Base-by-base conservation (phyloP, 2,113 vertebrate genomes). In the Labeo rohita region DNA sequence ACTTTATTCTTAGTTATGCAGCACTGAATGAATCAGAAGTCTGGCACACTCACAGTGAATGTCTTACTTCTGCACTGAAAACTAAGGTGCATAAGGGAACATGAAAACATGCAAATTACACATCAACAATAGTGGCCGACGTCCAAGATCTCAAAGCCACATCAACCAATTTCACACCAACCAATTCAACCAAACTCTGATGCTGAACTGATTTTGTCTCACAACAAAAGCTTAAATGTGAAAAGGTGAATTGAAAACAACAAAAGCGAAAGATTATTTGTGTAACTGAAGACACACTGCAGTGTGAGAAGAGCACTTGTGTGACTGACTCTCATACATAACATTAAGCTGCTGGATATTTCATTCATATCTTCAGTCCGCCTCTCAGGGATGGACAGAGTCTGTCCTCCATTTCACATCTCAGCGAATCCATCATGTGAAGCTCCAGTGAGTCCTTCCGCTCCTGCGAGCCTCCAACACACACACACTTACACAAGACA, bases 361-460 rank as follows among this genome's bases (percentile, higher is more conserved):
- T 73, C 82, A 87, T 88, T 74, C 86, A 80, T 83, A 87, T 85
- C 79, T 81, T 70, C 75, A 45, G 39, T 43, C 68, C 74, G 72
- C 45, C 77, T 86, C 82, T 81, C 68, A 85, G 85, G 85, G 86
- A 89, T 76, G 87, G 84, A 73, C 85, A 86, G 65, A 88, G 78
- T 54, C 87, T 89, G 90, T 88, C 87, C 89, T 87, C 86, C 68
- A 89, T 90, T 90, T 90, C 89, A 89, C 88, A 88, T 88, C 85
- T 85, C 86, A 85, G 81, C 86, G 83, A 73, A 84, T 80, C 80
- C 68, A 85, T 77, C 88, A 88, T 85, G 86, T 82, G 85, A 87
- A 54, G 88, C 87, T 49, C 85, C 80, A 86, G 63, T 87, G 75
- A 81, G 76, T 80, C 88, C 82, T 88, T 88, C 70, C 88, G 72